Evolutionary conservation across 2,888 invertebrate genomes (phyloP).

Genomic region (Drosophila yooni): DNA sequence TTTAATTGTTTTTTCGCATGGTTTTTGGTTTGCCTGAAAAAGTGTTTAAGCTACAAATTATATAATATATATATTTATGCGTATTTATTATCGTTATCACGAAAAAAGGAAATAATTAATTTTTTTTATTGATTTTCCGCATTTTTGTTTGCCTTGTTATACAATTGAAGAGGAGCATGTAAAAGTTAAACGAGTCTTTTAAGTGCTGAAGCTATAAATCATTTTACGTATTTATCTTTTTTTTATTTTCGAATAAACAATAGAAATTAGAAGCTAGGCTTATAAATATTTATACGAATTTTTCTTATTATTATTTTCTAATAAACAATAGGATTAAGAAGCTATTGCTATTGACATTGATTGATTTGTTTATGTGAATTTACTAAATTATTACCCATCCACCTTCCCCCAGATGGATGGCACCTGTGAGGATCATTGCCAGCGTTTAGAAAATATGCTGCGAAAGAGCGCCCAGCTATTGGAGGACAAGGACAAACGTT

Average conservation of each 20-base stretch:
- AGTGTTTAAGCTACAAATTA: background rate
- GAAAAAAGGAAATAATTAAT: background rate
- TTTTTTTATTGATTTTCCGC: background rate
- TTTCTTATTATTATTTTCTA: background rate
- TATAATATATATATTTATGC: background rate
- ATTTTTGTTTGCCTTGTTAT: background rate
- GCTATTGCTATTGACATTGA: background rate
- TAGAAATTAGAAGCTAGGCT: background rate
- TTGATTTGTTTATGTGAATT: background rate
- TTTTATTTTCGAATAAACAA: background rate
- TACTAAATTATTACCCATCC: background rate
- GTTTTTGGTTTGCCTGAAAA: background rate
- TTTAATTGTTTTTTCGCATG: background rate
- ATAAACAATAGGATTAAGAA: background rate
- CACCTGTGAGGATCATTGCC: constrained; percentile 67
- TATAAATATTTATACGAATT: background rate
- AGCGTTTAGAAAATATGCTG: constrained; percentile 59
- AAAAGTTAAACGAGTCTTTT: background rate
- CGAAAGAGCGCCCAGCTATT: constrained; percentile 51
- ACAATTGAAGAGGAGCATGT: background rate
- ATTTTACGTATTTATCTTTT: background rate
- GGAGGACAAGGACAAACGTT: constrained; percentile 86
- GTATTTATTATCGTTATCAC: background rate
- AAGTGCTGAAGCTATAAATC: background rate
- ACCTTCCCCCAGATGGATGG: constrained; percentile 53